Evolutionary conservation across 2,113 vertebrate genomes (phyloP).

Genomic region (Cacatua alba): DNA sequence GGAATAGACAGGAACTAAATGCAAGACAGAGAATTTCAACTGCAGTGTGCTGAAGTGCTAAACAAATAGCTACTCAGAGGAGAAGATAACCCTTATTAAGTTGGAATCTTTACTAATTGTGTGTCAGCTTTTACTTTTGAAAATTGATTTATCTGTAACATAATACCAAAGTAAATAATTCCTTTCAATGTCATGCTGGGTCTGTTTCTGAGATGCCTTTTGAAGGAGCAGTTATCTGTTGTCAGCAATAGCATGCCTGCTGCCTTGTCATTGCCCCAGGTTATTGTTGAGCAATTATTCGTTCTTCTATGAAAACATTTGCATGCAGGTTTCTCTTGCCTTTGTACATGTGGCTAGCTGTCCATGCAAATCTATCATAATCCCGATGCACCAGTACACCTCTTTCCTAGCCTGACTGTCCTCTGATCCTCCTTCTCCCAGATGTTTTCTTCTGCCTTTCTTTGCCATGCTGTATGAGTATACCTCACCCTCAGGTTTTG

Average conservation of each 20-base stretch:
- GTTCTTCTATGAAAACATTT: not conserved
- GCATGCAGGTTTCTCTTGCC: not conserved
- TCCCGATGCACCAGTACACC: not conserved
- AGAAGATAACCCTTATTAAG: not conserved
- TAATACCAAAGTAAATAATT: not conserved
- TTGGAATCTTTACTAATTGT: not conserved
- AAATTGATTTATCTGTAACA: not conserved
- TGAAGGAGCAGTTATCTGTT: not conserved
- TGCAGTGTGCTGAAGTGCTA: not conserved
- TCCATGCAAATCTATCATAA: not conserved
- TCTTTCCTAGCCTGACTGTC: not conserved
- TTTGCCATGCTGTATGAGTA: not conserved
- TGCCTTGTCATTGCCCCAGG: constrained; percentile 26
- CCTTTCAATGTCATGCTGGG: not conserved
- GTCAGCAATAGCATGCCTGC: not conserved
- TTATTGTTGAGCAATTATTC: constrained; percentile 11
- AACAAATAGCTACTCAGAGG: not conserved
- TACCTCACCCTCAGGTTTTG: not conserved
- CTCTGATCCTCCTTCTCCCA: not conserved
- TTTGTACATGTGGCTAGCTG: not conserved
- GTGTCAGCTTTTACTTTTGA: not conserved
- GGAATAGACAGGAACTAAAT: not conserved
- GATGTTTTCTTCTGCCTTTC: not conserved
- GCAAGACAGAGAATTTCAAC: not conserved
- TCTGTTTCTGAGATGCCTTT: not conserved